Evolutionary conservation across 2,888 invertebrate species (phyloP), one percentile per base, ranked within the genome.

Genomic region (Nesidiocoris tenuis): DNA sequence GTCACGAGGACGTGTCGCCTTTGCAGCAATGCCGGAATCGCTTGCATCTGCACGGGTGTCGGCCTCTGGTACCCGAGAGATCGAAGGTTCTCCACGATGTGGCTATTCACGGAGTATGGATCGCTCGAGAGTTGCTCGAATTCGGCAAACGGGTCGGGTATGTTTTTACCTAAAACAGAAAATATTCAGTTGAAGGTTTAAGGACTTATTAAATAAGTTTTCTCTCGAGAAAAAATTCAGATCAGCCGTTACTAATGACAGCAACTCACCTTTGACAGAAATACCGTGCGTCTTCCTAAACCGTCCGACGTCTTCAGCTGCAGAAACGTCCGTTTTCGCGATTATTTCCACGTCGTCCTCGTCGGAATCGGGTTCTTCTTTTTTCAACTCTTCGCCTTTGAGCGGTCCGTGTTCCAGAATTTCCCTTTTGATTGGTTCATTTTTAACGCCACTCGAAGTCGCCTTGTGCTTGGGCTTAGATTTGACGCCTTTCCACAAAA

Each of bases 41-140:
- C 92, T 84, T 98, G 98, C 87, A 96, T 91, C 85, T 97, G 96
- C 81, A 97, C 91, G 0, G 95, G 90, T 0, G 96, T 96, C 0
- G 96, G 96, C 72, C 87, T 87, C 0, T 84, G 82, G 81, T 93
- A 95, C 0, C 91, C 91, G 81, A 90, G 89, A 74, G 86, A 86
- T 22, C 83, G 84, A 3, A 96, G 85, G 79, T 93, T 95, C 24
- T 89, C 85, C 9, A 93, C 84, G 0, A 96, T 82, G 18, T 85
- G 86, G 2, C 85, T 82, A 0, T 87, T 84, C 2, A 95, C 84
- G 39, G 85, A 84, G 81, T 90, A 90, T 16, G n/a, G n/a, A 7
- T 84, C 81, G 0, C 82, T 80, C 1, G 84, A 81, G 7, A 96
- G 84, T 70, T 92, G 88, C 0, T 87, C 84, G 83, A 97, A 96